Base-by-base conservation (phyloP, 2,797 vertebrate species). In the Luscinia luscinia region DNA sequence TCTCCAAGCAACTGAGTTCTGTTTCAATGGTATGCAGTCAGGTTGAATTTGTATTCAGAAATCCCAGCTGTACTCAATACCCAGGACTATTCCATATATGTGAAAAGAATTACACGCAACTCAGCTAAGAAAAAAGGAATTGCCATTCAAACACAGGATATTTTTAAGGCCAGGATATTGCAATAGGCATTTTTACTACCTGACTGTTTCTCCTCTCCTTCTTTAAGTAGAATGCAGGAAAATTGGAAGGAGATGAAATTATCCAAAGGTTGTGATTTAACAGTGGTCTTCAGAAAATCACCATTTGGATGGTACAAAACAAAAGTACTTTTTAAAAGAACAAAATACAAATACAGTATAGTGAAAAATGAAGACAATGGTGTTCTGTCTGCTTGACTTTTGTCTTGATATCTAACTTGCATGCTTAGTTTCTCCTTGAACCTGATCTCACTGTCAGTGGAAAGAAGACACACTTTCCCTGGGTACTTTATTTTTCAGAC, bases 1-100 rank as follows among this genome's bases (percentile, higher is more conserved):
- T 97, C 95, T 97, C 97, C 92, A 95, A 96, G 96, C 97, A 97
- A 97, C 96, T 96, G 87, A 95, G 87, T 89, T 63, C 91, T 75
- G 75, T 95, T 96, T 93, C 95, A 74, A 16, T 95, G 97, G 97
- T 78, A 97, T 97, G 97, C 90, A 92, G 94, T 91, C 87, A 95
- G 92, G 90, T 96, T 97, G 93, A 87, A 93, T 96, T 97, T 93
- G 75, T 95, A 90, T 92, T 95, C 93, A 95, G 92, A 97, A 95
- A 96, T 94, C 89, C 95, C 96, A 95, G 90, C 83, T 96, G 91
- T 96, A 96, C 75, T 79, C 14, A 67, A 93, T 93, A 95, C 86
- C 88, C 87, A 80, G 66, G 83, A 92, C 90, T 84, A 92, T 93
- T 90, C 66, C 79, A 87, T 96, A 91, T 93, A 87, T 85, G 77